These are phyloP conservation scores for Ligdia adustata DNA, from an alignment of 2,888 invertebrate genomes.

Conservation along the genomic window DNA sequence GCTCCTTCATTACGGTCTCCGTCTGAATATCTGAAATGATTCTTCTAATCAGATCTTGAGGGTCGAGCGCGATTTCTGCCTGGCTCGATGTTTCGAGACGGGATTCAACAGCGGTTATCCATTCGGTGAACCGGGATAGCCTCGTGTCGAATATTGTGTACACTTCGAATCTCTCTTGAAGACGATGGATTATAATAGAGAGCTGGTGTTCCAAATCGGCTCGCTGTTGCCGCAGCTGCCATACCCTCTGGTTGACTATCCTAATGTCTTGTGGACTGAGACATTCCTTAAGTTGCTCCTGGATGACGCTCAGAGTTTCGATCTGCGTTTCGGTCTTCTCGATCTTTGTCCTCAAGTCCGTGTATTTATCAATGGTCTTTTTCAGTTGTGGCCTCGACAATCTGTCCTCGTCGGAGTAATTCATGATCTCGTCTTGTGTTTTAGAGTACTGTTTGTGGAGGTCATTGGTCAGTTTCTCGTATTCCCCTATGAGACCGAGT, in stretches of 20 bases:
- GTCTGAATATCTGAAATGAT: slow-evolving; percentile 90
- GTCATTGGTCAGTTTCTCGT: slow-evolving; percentile 85
- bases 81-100: slow-evolving; percentile 85
- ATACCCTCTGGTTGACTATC: slow-evolving; percentile 89
- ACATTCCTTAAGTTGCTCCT: slow-evolving; percentile 93
- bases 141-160: slow-evolving; percentile 88
- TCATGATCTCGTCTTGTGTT: slow-evolving; percentile 85
- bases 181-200: slow-evolving; percentile 87
- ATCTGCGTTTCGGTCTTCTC: slow-evolving; percentile 85
- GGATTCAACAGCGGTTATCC: slow-evolving; percentile 88
- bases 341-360: slow-evolving; percentile 84
- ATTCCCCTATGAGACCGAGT: slow-evolving; percentile 84
- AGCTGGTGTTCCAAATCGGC: slow-evolving; percentile 92
- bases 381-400: slow-evolving; percentile 86
- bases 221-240: slow-evolving; percentile 91
- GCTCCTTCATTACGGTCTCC: slow-evolving; percentile 89
- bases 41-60: slow-evolving; percentile 88
- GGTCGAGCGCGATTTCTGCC: slow-evolving; percentile 84
- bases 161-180: slow-evolving; percentile 89
- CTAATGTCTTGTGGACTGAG: slow-evolving; percentile 93
- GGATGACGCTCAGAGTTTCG: slow-evolving; percentile 88
- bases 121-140: slow-evolving; percentile 86
- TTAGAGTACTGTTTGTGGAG: slow-evolving; percentile 86
- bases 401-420: slow-evolving; percentile 81
- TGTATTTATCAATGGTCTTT: slow-evolving; percentile 85